Percentiles rank a stretch among this genome's conserved stretches.
Evolutionary conservation across 2,888 invertebrate species (phyloP).

Genomic region (Drosophila paramelanica): DNA sequence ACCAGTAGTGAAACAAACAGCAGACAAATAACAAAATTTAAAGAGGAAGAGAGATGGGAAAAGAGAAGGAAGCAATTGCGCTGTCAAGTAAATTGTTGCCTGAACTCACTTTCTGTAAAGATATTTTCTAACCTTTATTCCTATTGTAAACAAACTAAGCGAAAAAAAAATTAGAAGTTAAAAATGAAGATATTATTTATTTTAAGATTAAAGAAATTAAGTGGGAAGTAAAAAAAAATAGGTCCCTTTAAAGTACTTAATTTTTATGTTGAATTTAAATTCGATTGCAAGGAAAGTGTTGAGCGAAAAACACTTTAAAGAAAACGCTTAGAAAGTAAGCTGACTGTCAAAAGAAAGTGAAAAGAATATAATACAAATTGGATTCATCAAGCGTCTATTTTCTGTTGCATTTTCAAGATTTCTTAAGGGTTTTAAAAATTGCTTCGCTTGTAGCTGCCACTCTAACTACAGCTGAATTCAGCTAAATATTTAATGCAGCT

Average conservation of each 20-base stretch:
- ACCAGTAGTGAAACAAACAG: conserved; percentile 6
- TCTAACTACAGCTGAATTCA: background rate
- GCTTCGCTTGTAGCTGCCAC: background rate
- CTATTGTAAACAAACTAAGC: background rate
- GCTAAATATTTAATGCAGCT: conserved; percentile 1
- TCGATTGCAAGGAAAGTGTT: background rate
- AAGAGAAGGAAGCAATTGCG: background rate
- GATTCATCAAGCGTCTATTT: background rate
- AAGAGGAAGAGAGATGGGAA: background rate
- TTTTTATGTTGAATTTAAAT: background rate
- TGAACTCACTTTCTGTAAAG: background rate
- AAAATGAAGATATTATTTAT: background rate
- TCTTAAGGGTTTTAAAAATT: background rate
- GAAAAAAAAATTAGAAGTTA: background rate
- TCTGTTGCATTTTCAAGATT: background rate
- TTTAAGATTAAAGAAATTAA: background rate
- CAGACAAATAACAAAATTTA: background rate
- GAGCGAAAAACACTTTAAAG: background rate
- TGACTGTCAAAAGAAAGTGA: background rate
- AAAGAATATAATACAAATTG: no score
- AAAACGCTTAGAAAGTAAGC: background rate
- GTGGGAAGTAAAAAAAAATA: background rate
- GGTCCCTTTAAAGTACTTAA: background rate
- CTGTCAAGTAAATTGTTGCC: background rate
- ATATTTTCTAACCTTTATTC: background rate